Percentiles rank a stretch among this genome's conserved stretches.
Evolutionary conservation across 2,113 vertebrate species (phyloP).

Genomic region (Rhinolophus sinicus): DNA sequence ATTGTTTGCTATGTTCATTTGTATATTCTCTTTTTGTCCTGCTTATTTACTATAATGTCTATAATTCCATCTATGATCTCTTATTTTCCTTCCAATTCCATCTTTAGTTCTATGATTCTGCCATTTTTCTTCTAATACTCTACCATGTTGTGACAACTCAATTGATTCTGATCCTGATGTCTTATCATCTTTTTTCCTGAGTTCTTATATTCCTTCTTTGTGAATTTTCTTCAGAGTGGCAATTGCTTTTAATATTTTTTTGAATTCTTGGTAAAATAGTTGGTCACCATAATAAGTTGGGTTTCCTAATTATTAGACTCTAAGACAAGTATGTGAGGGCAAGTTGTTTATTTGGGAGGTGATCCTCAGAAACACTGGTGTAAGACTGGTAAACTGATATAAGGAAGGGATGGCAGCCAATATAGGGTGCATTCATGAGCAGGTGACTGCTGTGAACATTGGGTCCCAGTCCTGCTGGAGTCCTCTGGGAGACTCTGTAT

Average conservation of each 20-base stretch:
- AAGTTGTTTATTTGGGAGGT: not conserved
- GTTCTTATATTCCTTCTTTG: not conserved
- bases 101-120: not conserved
- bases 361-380: not conserved
- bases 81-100: not conserved
- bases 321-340: not conserved
- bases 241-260: not conserved
- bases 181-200: not conserved
- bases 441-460: not conserved
- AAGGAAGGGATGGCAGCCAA: not conserved
- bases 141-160: not conserved
- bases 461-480: not conserved
- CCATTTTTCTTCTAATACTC: not conserved
- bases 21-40: not conserved
- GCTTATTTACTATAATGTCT: not conserved
- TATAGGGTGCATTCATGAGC: not conserved
- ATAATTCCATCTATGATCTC: not conserved
- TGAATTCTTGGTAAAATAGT: not conserved
- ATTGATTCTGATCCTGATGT: not conserved
- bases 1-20: not conserved
- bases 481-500: not conserved
- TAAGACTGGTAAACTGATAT: not conserved
- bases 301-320: not conserved
- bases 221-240: not conserved
- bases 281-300: not conserved